Conservation (phyloP, 2,888 invertebrate species). For the Scaptomyza caliginosa region DNA sequence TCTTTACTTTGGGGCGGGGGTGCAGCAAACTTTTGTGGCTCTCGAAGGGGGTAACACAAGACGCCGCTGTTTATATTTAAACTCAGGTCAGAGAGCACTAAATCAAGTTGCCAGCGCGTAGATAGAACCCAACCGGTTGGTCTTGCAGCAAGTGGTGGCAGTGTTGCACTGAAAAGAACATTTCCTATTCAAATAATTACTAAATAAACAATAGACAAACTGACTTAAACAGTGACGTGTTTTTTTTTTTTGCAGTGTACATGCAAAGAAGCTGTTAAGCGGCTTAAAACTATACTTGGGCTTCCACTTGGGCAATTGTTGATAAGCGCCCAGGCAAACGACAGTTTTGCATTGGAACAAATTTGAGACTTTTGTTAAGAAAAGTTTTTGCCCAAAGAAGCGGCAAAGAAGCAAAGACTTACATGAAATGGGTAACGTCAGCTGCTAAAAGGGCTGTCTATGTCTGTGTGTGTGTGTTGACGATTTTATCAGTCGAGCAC, state of each 20-base stretch:
- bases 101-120: constrained; percentile 81
- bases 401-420: constrained; percentile 39
- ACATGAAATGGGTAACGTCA: constrained; percentile 28
- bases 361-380: constrained; percentile 77
- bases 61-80: constrained; percentile 83
- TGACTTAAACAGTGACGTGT: not conserved
- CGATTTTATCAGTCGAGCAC: constrained; percentile 67
- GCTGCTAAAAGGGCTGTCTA: constrained; percentile 34
- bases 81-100: constrained; percentile 84
- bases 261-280: constrained; percentile 77
- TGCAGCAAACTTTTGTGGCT: constrained; percentile 68
- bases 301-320: constrained; percentile 73
- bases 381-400: constrained; percentile 48
- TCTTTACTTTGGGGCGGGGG: constrained; percentile 69
- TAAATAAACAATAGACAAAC: not conserved
- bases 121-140: not conserved
- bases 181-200: no score
- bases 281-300: constrained; percentile 78
- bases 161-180: not conserved
- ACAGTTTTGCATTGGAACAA: constrained; percentile 78
- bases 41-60: constrained; percentile 43
- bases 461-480: constrained; percentile 11
- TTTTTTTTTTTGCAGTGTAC: constrained; percentile 7
- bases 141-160: not conserved
- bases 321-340: constrained; percentile 77